phyloP scores from a whole-genome alignment of 2,888 invertebrate species.

The Drosophila niveifrons region DNA sequence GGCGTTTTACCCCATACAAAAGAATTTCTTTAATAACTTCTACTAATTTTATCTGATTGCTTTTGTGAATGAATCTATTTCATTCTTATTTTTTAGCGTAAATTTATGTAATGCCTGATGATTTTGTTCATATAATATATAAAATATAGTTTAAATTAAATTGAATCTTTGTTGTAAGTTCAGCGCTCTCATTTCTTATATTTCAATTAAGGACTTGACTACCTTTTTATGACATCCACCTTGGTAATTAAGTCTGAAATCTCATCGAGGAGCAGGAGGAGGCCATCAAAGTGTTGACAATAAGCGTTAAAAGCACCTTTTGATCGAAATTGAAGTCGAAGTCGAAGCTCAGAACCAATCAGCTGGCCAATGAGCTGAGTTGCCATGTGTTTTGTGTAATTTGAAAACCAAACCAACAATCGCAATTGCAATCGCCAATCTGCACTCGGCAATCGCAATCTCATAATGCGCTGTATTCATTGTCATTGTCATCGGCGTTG shows the following conservation, averaged over 20 bases:
- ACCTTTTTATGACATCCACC: not conserved
- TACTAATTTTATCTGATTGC: too few relatives aligned
- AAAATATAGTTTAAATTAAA: too few relatives aligned
- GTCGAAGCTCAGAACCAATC: constrained; percentile 39
- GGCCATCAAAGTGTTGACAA: constrained; percentile 1
- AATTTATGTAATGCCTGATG: too few relatives aligned
- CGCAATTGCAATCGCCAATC: constrained; percentile 18
- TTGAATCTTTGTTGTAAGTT: too few relatives aligned
- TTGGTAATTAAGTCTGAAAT: not conserved
- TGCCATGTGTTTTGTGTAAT: constrained; percentile 69
- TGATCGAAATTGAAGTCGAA: not conserved
- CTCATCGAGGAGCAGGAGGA: not conserved
- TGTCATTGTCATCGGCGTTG: constrained; percentile 53
- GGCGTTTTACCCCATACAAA: too few relatives aligned
- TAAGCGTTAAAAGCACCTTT: not conserved
- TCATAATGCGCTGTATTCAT: constrained; percentile 69
- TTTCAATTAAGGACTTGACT: not conserved
- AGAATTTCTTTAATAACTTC: too few relatives aligned
- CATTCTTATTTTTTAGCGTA: too few relatives aligned
- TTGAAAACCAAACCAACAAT: constrained; percentile 61
- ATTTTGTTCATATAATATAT: too few relatives aligned
- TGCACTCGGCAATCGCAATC: constrained; percentile 46
- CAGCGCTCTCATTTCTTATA: not conserved
- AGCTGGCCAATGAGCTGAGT: constrained; percentile 40
- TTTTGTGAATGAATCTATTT: too few relatives aligned